A percentile compares a stretch with the other conserved stretches of the same genome.
These are phyloP conservation scores for Brachyopa scutellaris DNA, from an alignment of 2,888 invertebrate species.

Conservation along the genomic window DNA sequence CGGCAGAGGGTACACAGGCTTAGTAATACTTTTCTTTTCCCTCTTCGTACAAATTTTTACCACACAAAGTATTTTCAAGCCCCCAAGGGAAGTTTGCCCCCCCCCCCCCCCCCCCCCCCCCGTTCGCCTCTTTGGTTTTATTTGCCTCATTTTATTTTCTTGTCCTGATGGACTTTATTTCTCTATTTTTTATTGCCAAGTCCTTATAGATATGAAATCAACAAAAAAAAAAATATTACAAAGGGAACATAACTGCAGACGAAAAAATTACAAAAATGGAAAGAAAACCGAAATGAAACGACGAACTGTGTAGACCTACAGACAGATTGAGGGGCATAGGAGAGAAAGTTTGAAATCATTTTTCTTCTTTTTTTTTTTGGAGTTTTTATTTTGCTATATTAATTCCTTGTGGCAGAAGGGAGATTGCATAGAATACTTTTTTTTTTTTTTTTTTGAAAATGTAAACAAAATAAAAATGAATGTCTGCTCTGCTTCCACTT, in stretches of 20 bases:
- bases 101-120: no score
- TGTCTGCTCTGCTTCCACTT: slow-evolving; percentile 74
- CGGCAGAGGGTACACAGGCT: slow-evolving; percentile 31
- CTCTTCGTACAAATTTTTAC: neutral
- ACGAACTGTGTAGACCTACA: slow-evolving; percentile 46
- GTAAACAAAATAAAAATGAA: slow-evolving; percentile 41
- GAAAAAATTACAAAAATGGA: slow-evolving; percentile 13
- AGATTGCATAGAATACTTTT: neutral
- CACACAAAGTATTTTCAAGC: slow-evolving; percentile 20
- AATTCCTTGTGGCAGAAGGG: slow-evolving; percentile 60
- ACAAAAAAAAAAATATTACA: slow-evolving; percentile 59
- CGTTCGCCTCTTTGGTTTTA: no score
- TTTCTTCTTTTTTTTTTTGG: slow-evolving; percentile 43
- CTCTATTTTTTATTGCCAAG: slow-evolving; percentile 17
- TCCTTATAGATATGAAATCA: slow-evolving; percentile 68
- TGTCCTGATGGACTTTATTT: slow-evolving; percentile 21
- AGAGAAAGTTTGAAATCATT: slow-evolving; percentile 58
- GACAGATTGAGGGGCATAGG: slow-evolving; percentile 14
- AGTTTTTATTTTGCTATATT: slow-evolving; percentile 61
- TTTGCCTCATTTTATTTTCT: neutral
- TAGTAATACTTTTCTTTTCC: slow-evolving; percentile 12
- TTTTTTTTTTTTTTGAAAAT: slow-evolving; percentile 28
- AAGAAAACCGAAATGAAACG: slow-evolving; percentile 18
- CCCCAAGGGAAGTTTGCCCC: slow-evolving; percentile 31
- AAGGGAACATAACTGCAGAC: slow-evolving; percentile 43